A percentile compares a stretch with the other conserved stretches of the same genome.
Evolutionary conservation across 2,113 vertebrate species (phyloP).

Genomic region (Elanus axillaris): DNA sequence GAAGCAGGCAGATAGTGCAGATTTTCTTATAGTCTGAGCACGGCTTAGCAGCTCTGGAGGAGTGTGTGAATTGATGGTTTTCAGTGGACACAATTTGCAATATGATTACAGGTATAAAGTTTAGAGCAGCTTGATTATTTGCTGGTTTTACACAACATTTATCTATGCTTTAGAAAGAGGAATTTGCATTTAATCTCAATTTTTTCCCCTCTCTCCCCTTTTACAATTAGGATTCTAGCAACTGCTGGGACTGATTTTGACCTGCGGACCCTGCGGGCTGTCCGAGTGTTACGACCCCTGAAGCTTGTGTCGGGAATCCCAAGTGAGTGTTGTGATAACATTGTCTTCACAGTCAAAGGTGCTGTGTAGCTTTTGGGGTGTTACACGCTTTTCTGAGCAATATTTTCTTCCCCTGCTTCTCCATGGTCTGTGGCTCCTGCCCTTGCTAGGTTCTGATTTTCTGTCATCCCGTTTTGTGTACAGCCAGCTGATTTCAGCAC

Average conservation of each 20-base stretch:
- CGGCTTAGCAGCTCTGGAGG: not conserved
- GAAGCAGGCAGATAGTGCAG: not conserved
- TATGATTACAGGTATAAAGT: not conserved
- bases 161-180: not conserved
- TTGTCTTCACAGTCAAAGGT: not conserved
- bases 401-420: not conserved
- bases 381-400: accelerated
- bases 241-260: conserved; percentile 93
- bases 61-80: not conserved
- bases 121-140: not conserved
- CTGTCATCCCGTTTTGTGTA: accelerated
- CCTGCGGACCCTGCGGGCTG: conserved; percentile 89
- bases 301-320: conserved; percentile 97
- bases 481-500: not conserved
- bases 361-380: not conserved
- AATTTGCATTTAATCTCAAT: not conserved
- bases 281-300: conserved; percentile 90
- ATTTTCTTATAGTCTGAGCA: not conserved
- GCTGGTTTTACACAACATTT: not conserved
- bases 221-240: conserved; percentile 84
- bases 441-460: not conserved
- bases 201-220: not conserved
- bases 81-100: accelerated
- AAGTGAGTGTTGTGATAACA: conserved; percentile 75
- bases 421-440: accelerated